Evolutionary conservation across 2,888 invertebrate species (phyloP), one percentile per base, ranked within the genome.

Genomic region (Notodonta dromedarius): DNA sequence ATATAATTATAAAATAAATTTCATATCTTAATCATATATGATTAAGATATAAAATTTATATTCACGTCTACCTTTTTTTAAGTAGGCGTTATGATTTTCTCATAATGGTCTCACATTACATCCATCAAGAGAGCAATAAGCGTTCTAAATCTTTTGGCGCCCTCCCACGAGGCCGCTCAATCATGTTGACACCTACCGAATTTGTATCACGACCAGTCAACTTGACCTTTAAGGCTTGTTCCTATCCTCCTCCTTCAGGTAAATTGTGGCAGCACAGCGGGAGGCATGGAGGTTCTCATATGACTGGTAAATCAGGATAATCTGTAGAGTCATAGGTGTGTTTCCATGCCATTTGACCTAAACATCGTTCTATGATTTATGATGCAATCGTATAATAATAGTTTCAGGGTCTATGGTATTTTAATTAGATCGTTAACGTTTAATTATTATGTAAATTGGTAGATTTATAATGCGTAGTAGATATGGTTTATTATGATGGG

Each of bases 131-230:
- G 64, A 61, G 64, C 67, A 71, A 65, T 66, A 63, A 62, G 63
- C 71, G 65, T 58, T 52, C 52, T 61, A 66, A 77, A 69, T 63
- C 69, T 74, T 77, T 71, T 77, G 74, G 67, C 78, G 74, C 79
- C 81, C 78, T 73, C 79, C 80, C 75, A 78, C 65, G 63, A 46
- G 65, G 64, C 73, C 69, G 72, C 13, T 84, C 79, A 81, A 78
- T 83, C 80, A 82, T 60, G 62, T 69, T 80, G 77, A 80, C 83
- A 79, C 80, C 73, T 77, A 75, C 77, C 72, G 58, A 76, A 77
- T 65, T 64, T 58, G 40, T 4, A 44, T 14, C 24, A 65, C 62
- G 64, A 61, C 78, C 76, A 80, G 61, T 63, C 61, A 66, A 67
- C 9, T 51, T 74, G 79, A 74, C 74, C 79, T 78, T 71, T 71